Base-by-base conservation (phyloP, 2,797 vertebrate species). In the Sus cebifrons region DNA sequence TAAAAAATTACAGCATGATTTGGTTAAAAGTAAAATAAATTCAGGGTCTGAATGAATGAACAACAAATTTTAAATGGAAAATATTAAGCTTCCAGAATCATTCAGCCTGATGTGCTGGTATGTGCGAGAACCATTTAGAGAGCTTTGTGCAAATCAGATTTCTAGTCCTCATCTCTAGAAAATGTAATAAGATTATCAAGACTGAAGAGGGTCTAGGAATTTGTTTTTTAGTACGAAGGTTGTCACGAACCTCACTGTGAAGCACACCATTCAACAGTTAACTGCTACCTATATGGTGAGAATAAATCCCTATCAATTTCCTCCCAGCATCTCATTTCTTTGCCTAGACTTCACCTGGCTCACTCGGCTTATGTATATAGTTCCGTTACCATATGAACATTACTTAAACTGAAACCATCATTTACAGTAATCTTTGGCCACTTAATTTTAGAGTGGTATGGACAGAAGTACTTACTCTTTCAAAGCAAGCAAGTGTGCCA, bases 11-110 rank as follows among this genome's bases (percentile, higher is more conserved):
- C 2, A 86, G 16, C 14, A 86, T 40, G 11, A 2, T 56, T 91
- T 52, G 71, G n/a, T 73, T 94, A 86, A 84, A 92, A 64, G 36
- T 65, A 91, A 92, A 68, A 91, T 20, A 81, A 92, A 95, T 73
- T 9, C 49, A 71, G 29, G 65, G 64, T 83, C 58, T 70, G 75
- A 71, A 89, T 65, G 32, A 89, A 89, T 54, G 21, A 73, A 92
- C 62, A 49, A 70, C 73, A n/a, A 56, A 13, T 81, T 89, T 88
- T 29, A 54, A 93, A 86, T 40, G 64, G 27, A 54, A 77, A 49
- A 93, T 84, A 86, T 29, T n/a, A 82, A 84, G 67, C 23, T 91
- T 90, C 49, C 54, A 21, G 90, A 95, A 56, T 88, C 36, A 96
- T 88, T 82, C 25, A 90, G 16, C 21, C 18, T 62, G n/a, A 78